These are phyloP conservation scores for Sorex maritimensis DNA, from an alignment of 2,797 vertebrate species.

Conservation along the genomic window DNA sequence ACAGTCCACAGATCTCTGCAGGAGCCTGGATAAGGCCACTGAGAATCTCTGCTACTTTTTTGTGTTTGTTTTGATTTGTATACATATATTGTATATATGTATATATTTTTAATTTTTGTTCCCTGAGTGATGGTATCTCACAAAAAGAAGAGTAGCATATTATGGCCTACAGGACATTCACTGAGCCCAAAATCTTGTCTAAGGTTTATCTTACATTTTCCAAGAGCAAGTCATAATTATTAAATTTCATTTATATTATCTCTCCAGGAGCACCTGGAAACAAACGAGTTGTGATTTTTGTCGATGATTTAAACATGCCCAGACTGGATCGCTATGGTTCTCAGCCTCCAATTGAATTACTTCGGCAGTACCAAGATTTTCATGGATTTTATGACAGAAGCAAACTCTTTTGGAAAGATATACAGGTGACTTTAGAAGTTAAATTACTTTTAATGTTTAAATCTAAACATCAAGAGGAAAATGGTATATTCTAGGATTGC, in stretches of 20 bases:
- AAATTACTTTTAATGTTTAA: constrained; percentile 3
- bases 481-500: background rate
- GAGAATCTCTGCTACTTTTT: background rate
- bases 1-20: background rate
- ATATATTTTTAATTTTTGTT: too few species aligned
- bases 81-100: too few species aligned
- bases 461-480: background rate
- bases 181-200: background rate
- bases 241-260: constrained; percentile 49
- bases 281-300: constrained; percentile 94
- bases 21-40: background rate
- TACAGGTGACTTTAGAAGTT: constrained; percentile 90
- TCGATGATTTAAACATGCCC: constrained; percentile 95
- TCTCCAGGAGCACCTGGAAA: constrained; percentile 92
- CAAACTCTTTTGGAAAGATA: constrained; percentile 95
- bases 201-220: constrained; percentile 18
- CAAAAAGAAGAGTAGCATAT: background rate
- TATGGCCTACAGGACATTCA: background rate
- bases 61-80: too few species aligned
- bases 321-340: constrained; percentile 94
- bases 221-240: constrained; percentile 27
- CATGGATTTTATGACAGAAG: constrained; percentile 94
- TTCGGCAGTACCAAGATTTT: constrained; percentile 95
- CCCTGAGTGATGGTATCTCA: background rate
- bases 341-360: constrained; percentile 94